Evolutionary conservation across 2,797 vertebrate species (phyloP).

Genomic region (Sebastiscus tertius): DNA sequence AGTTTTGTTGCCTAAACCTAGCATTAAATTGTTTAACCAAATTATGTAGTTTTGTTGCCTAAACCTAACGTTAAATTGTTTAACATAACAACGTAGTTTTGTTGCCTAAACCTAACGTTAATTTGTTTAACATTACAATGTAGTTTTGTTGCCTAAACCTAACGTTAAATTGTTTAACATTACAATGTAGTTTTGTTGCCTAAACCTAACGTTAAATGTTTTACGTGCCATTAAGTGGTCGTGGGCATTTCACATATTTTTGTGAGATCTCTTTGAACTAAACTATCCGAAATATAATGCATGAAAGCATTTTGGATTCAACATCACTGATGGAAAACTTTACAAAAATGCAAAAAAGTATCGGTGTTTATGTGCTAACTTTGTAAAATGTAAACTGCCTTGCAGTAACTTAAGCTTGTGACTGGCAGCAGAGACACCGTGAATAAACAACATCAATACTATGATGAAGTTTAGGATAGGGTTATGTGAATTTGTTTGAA

Average conservation of each 20-base stretch:
- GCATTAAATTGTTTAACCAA: too few species aligned
- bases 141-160: too few species aligned
- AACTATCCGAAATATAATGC: neutral
- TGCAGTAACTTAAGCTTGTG: neutral
- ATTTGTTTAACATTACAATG: neutral
- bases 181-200: too few species aligned
- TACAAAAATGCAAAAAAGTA: neutral
- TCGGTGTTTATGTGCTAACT: neutral
- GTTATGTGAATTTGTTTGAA: neutral
- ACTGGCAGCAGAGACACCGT: neutral
- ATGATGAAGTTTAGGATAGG: neutral
- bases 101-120: too few species aligned
- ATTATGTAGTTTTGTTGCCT: too few species aligned
- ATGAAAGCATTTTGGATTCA: neutral
- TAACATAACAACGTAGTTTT: too few species aligned
- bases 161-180: too few species aligned
- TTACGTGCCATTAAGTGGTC: neutral
- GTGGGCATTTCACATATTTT: neutral
- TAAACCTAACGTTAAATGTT: neutral
- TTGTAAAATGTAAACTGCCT: neutral
- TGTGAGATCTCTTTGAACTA: neutral
- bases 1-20: too few species aligned
- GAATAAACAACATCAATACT: neutral
- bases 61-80: too few species aligned
- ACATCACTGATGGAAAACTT: neutral